Percentiles rank a stretch among this genome's conserved stretches.
phyloP scores from a whole-genome alignment of 2,113 vertebrate genomes.

The Grus americana region DNA sequence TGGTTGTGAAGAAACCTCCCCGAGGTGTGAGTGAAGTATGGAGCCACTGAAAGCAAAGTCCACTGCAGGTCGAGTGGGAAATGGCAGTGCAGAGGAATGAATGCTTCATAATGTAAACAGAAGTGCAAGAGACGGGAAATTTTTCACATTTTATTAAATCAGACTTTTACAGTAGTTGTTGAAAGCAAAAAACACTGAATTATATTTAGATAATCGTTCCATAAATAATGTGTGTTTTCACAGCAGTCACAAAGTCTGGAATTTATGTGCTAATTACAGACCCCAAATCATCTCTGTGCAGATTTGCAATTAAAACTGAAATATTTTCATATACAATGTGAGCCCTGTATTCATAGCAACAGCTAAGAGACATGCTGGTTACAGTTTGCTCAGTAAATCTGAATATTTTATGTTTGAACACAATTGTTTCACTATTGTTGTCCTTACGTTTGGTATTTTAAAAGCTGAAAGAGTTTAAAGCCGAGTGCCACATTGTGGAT shows the following conservation, averaged over 20 bases:
- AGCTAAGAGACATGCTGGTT: conserved; percentile 57
- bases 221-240: conserved; percentile 73
- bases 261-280: conserved; percentile 72
- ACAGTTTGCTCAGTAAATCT: conserved; percentile 58
- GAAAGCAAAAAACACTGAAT: conserved; percentile 66
- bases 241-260: conserved; percentile 66
- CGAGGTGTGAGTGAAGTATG: neutral
- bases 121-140: conserved; percentile 17
- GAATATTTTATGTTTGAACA: conserved; percentile 66
- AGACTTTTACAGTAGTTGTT: conserved; percentile 61
- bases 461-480: conserved; percentile 45
- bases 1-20: conserved; percentile 26
- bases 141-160: conserved; percentile 72
- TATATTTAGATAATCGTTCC: conserved; percentile 71
- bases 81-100: neutral
- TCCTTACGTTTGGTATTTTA: conserved; percentile 43
- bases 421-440: conserved; percentile 55
- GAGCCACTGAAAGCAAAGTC: neutral
- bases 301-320: conserved; percentile 75
- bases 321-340: conserved; percentile 72
- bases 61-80: neutral
- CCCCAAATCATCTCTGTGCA: conserved; percentile 69
- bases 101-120: conserved; percentile 29
- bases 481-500: neutral
- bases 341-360: conserved; percentile 65